Evolutionary conservation across 2,113 vertebrate genomes (phyloP).

Genomic region (Sus scrofa): DNA sequence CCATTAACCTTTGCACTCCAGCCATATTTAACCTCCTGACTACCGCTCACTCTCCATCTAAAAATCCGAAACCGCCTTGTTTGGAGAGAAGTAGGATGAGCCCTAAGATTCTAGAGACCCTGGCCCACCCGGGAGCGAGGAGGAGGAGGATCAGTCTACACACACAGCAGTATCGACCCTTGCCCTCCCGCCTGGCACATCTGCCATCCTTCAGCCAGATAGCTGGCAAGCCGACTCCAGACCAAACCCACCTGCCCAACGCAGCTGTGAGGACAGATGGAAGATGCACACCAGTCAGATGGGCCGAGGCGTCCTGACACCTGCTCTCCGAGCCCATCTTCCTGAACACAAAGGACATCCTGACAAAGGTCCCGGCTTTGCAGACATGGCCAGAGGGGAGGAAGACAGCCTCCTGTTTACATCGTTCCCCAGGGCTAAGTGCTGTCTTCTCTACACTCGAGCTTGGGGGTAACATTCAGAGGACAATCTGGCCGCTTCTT

Average conservation of each 20-base stretch:
- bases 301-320: not conserved
- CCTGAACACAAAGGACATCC: not conserved
- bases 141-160: not conserved
- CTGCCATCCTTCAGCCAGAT: not conserved
- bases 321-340: not conserved
- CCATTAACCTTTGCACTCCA: not conserved
- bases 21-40: not conserved
- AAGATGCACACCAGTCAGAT: not conserved
- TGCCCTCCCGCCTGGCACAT: not conserved
- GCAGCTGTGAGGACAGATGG: too few relatives aligned
- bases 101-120: not conserved
- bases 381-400: not conserved
- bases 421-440: not conserved
- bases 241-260: not conserved
- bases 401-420: not conserved
- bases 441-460: not conserved
- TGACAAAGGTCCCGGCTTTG: not conserved
- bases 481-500: not conserved
- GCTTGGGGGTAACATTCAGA: not conserved
- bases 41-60: not conserved
- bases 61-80: not conserved
- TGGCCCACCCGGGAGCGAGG: not conserved
- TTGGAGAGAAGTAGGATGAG: not conserved
- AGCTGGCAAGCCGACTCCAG: not conserved
- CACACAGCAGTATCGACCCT: fast-evolving